Conservation (phyloP, 2,113 vertebrate genomes). For the Dasyornis broadbenti region DNA sequence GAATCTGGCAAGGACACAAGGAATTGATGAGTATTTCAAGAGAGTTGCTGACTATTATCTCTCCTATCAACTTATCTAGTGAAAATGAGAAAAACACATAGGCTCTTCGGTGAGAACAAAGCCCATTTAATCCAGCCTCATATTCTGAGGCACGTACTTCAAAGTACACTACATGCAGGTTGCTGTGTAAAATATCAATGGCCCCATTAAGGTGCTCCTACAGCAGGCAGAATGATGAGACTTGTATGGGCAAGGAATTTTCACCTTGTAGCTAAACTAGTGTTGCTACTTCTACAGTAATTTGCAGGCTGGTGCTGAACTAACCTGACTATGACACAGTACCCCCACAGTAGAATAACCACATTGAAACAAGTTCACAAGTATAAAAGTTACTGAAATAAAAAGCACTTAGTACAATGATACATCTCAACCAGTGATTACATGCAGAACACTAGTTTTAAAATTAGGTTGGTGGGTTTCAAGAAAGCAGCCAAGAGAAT, state of each 20-base stretch:
- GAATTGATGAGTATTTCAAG: neutral
- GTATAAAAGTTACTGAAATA: neutral
- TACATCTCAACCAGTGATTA: neutral
- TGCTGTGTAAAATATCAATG: neutral
- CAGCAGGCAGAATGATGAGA: neutral
- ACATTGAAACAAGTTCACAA: neutral
- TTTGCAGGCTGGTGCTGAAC: neutral
- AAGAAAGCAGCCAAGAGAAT: neutral
- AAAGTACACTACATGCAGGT: neutral
- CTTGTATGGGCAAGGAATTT: neutral
- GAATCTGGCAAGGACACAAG: slow-evolving; percentile 45
- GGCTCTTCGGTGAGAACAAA: neutral
- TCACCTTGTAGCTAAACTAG: neutral
- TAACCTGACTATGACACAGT: neutral
- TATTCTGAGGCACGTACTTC: neutral
- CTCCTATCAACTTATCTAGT: neutral
- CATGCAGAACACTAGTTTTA: neutral
- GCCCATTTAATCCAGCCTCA: neutral
- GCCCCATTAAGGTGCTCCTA: neutral
- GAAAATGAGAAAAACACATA: neutral
- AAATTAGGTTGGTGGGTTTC: neutral
- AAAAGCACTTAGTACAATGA: neutral
- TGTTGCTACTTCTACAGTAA: neutral
- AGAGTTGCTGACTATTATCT: neutral
- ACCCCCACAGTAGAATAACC: neutral